phyloP scores from a whole-genome alignment of 1,140 invertebrate species.

The Atta colombica region DNA sequence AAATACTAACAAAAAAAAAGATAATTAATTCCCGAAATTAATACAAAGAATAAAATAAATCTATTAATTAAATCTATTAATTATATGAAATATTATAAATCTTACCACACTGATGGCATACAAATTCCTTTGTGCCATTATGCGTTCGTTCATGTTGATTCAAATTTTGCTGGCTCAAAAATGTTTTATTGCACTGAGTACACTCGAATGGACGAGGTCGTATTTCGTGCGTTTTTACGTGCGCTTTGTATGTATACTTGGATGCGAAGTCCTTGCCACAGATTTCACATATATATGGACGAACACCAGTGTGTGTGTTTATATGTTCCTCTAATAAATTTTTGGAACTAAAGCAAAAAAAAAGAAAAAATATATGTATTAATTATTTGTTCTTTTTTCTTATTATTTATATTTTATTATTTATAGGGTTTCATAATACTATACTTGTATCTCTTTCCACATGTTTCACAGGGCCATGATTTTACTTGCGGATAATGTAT shows the following conservation, averaged over 20 bases:
- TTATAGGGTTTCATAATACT: slow-evolving; percentile 18
- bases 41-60: not conserved
- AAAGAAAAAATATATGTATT: not conserved
- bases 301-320: slow-evolving; percentile 90
- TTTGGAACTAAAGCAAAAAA: slow-evolving; percentile 86
- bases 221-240: slow-evolving; percentile 91
- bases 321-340: slow-evolving; percentile 91
- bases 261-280: slow-evolving; percentile 92
- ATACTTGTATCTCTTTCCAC: slow-evolving; percentile 89
- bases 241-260: slow-evolving; percentile 92
- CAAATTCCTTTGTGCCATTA: slow-evolving; percentile 89
- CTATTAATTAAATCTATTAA: not conserved
- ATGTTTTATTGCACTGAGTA: slow-evolving; percentile 90
- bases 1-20: not conserved
- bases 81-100: slow-evolving; percentile 29
- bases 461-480: slow-evolving; percentile 89
- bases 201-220: slow-evolving; percentile 91
- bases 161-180: slow-evolving; percentile 92
- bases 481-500: slow-evolving; percentile 89
- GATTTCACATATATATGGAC: slow-evolving; percentile 89
- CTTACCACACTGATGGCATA: slow-evolving; percentile 91
- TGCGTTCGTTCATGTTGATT: slow-evolving; percentile 92
- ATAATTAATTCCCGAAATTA: not conserved
- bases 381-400: not conserved
- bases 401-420: not conserved